Evolutionary conservation across 2,113 vertebrate species (phyloP).

Genomic region (Brachypteracias leptosomus): DNA sequence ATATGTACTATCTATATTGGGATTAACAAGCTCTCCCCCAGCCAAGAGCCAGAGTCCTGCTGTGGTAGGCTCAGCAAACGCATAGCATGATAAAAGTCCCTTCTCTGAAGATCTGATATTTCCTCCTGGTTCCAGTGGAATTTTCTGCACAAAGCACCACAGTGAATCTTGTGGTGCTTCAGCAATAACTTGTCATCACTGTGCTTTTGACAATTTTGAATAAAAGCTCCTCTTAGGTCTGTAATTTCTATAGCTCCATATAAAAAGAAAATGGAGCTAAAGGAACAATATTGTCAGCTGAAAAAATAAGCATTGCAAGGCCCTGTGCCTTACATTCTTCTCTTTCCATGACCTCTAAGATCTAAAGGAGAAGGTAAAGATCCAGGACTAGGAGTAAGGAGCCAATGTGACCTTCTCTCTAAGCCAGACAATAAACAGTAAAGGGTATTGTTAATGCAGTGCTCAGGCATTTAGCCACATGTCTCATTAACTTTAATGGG

Average conservation of each 20-base stretch:
- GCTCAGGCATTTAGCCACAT: conserved; percentile 53
- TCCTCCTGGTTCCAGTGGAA: not conserved
- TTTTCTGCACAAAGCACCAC: not conserved
- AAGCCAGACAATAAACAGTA: conserved; percentile 39
- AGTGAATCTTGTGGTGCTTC: not conserved
- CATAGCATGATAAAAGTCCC: not conserved
- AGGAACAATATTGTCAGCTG: not conserved
- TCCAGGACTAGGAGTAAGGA: not conserved
- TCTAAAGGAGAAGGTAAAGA: not conserved
- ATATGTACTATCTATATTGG: not conserved
- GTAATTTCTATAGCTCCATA: not conserved
- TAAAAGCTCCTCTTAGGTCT: not conserved
- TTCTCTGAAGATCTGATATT: not conserved
- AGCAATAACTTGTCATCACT: not conserved
- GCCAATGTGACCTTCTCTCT: conserved; percentile 50
- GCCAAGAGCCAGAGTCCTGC: not conserved
- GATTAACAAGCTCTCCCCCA: not conserved
- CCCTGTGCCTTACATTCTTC: not conserved
- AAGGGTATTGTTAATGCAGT: conserved; percentile 31
- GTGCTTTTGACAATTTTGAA: not conserved
- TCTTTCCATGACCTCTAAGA: not conserved
- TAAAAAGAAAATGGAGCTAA: not conserved
- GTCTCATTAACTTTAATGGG: conserved; percentile 69
- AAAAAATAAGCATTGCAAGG: not conserved
- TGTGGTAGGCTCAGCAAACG: not conserved